These are phyloP conservation scores for Cebidichthys violaceus DNA, from an alignment of 2,113 vertebrate genomes.

Conservation along the genomic window DNA sequence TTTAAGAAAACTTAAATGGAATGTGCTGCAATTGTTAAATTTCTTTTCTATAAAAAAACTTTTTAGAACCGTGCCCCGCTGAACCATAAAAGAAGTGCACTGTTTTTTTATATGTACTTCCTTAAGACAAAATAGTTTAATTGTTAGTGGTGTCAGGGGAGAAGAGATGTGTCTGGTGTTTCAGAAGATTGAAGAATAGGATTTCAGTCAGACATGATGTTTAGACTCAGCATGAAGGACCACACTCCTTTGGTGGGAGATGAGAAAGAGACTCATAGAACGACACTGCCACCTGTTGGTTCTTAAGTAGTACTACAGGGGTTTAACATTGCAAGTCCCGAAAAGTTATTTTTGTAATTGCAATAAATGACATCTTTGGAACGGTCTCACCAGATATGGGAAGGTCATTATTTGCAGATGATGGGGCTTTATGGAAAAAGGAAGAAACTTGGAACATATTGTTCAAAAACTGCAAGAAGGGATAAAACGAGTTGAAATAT, in stretches of 20 bases:
- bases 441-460: too few species aligned
- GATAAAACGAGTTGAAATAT: too few species aligned
- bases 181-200: conserved; percentile 7
- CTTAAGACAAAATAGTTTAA: conserved; percentile 19
- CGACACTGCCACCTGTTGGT: conserved; percentile 58
- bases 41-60: conserved; percentile 6
- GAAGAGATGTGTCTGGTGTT: conserved; percentile 25
- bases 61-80: conserved; percentile 34
- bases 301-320: background rate
- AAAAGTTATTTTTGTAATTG: too few species aligned
- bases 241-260: background rate
- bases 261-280: background rate
- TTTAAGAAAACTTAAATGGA: conserved; percentile 51
- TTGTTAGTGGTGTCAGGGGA: conserved; percentile 23
- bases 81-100: conserved; percentile 29
- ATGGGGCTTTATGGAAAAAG: too few species aligned
- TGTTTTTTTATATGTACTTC: conserved; percentile 22
- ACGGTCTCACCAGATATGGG: too few species aligned
- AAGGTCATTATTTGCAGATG: too few species aligned
- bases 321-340: background rate
- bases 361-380: too few species aligned
- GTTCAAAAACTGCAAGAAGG: too few species aligned
- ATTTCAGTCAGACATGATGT: conserved; percentile 32
- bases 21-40: conserved; percentile 47
- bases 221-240: conserved; percentile 18